Percentiles rank a stretch among this genome's conserved stretches.
Evolutionary conservation across 2,888 invertebrate genomes (phyloP).

Genomic region (Tipula unca): DNA sequence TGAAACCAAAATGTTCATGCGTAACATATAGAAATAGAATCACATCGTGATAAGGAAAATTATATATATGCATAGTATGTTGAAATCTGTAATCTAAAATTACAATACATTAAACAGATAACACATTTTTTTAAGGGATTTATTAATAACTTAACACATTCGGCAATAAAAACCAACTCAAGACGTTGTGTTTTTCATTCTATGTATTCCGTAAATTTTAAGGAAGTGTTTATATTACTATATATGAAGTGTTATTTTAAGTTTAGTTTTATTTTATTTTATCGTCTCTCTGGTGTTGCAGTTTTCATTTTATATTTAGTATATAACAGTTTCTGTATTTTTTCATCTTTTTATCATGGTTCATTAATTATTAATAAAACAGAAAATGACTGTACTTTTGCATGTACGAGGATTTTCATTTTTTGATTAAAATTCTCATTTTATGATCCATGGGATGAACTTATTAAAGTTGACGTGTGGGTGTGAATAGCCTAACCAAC

Average conservation of each 20-base stretch:
- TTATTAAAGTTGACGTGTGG: neutral
- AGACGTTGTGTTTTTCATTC: neutral
- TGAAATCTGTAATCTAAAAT: neutral
- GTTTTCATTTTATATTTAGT: no score
- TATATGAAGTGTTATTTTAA: no score
- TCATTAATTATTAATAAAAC: neutral
- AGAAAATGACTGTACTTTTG: neutral
- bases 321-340: neutral
- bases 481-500: neutral
- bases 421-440: neutral
- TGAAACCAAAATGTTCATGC: neutral
- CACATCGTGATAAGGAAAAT: no score
- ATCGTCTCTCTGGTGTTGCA: neutral
- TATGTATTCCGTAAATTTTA: neutral
- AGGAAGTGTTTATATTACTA: neutral
- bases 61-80: no score
- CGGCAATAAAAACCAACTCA: neutral
- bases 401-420: neutral
- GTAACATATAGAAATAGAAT: neutral
- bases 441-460: neutral
- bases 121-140: no score
- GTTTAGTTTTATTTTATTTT: no score
- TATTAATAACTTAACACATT: neutral
- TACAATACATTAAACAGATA: no score
- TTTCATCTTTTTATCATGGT: neutral